Conservation (phyloP, 2,113 vertebrate species). For the Salvelinus fontinalis region DNA sequence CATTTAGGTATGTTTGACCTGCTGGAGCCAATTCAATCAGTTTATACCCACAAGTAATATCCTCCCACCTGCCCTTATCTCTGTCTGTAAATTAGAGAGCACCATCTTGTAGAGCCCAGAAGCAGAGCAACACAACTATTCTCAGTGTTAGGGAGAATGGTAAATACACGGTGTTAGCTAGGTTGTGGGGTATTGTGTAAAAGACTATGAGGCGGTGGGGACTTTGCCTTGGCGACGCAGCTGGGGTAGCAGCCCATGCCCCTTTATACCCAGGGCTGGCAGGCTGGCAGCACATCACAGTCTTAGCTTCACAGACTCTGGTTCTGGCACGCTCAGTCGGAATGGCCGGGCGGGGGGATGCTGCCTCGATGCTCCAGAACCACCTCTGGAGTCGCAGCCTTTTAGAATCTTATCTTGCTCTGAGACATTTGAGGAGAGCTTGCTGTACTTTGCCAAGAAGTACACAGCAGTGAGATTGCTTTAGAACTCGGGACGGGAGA, state of each 20-base stretch:
- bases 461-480: conserved; percentile 9
- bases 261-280: conserved; percentile 21
- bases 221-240: conserved; percentile 5
- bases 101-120: conserved; percentile 34
- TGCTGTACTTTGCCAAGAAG: conserved; percentile 29
- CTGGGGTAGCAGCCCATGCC: neutral
- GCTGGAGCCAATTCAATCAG: conserved; percentile 60
- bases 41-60: conserved; percentile 61
- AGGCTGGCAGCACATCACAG: conserved; percentile 11
- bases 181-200: conserved; percentile 26
- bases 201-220: conserved; percentile 31
- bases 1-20: conserved; percentile 66
- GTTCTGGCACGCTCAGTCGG: conserved; percentile 21
- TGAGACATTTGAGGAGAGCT: conserved; percentile 42
- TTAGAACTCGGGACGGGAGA: conserved; percentile 10
- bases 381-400: conserved; percentile 25
- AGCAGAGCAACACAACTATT: too few relatives aligned
- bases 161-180: conserved; percentile 12
- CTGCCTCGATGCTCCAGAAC: conserved; percentile 22
- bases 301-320: neutral
- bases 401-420: conserved; percentile 51
- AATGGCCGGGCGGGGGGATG: conserved; percentile 19
- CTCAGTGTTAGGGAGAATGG: neutral
- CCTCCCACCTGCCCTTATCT: conserved; percentile 57
- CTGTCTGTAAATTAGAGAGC: conserved; percentile 56